A percentile compares a stretch with the other conserved stretches of the same genome.
phyloP scores from a whole-genome alignment of 2,113 vertebrate genomes.

The Anthoscopus minutus region DNA sequence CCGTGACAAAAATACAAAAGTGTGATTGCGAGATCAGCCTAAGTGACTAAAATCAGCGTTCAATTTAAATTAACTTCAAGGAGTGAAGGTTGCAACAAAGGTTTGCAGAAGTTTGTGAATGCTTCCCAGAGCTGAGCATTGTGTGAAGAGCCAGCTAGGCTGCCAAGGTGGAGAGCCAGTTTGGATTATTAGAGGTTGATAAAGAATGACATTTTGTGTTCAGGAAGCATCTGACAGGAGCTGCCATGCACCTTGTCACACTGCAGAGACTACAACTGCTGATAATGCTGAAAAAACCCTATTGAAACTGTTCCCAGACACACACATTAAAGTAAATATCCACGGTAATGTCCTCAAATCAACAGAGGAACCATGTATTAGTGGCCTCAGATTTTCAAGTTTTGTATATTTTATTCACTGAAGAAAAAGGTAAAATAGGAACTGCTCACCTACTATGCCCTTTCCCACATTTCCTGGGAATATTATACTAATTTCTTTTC shows the following conservation, averaged over 20 bases:
- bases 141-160: not conserved
- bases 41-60: not conserved
- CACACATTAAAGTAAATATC: not conserved
- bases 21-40: not conserved
- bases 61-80: not conserved
- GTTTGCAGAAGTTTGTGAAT: not conserved
- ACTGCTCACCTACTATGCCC: not conserved
- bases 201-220: not conserved
- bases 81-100: not conserved
- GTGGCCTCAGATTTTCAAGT: not conserved
- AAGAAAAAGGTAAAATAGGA: not conserved
- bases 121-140: not conserved
- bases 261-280: not conserved
- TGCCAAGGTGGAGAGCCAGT: not conserved
- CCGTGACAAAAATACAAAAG: too few species aligned
- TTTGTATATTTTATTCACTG: not conserved
- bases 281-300: not conserved
- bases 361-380: not conserved
- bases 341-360: not conserved
- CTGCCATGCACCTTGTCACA: conserved; percentile 14
- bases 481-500: not conserved
- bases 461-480: not conserved
- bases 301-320: not conserved
- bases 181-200: not conserved
- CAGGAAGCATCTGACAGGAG: not conserved